Base-by-base conservation (phyloP, 2,797 vertebrate species). In the Lithobates pipiens region DNA sequence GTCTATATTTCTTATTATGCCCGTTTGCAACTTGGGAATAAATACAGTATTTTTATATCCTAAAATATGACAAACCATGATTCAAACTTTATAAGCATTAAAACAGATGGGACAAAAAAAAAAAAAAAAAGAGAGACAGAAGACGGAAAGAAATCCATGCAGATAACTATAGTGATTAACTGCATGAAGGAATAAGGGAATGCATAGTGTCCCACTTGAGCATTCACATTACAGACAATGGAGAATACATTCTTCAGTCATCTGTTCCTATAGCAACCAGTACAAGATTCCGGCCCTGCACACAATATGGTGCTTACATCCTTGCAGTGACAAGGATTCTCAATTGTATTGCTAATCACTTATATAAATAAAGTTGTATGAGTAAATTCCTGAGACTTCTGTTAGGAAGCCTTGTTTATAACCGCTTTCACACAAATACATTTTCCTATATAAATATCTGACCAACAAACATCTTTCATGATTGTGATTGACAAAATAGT, bases 201-300 rank as follows among this genome's bases (percentile, higher is more conserved):
- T 10, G 61, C 50, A 54, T 54, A 18, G 50, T 54, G n/a, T 65
- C n/a, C 21, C 23, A 65, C 61, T 65, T 65, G 61, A 65, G 61
- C 54, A 75, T 32, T 36, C 29, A 85, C 23, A 80, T 69, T 63
- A 57, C 76, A 77, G 32, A 79, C 71, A 85, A 76, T 76, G 71
- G 44, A 27, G 57, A 16, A 67, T 67, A 80, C 74, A 85, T 85
- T 76, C 78, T 67, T 76, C 46, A 29, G 5, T 50, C 4, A 9
- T 54, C 27, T n/a, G 77, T 85, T 76, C 23, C 71, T 46, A 39
- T 69, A 46, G 84, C 79, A 76, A 81, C 84, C 34, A 2, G 72
- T 42, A 69, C 32, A 85, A 80, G 68, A 80, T 54, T 63, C 77
- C 44, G 10, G 6, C 25, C 77, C 65, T 39, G 32, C 63, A 50